phyloP scores from a whole-genome alignment of 2,888 invertebrate genomes.

The Agrilus biguttatus region DNA sequence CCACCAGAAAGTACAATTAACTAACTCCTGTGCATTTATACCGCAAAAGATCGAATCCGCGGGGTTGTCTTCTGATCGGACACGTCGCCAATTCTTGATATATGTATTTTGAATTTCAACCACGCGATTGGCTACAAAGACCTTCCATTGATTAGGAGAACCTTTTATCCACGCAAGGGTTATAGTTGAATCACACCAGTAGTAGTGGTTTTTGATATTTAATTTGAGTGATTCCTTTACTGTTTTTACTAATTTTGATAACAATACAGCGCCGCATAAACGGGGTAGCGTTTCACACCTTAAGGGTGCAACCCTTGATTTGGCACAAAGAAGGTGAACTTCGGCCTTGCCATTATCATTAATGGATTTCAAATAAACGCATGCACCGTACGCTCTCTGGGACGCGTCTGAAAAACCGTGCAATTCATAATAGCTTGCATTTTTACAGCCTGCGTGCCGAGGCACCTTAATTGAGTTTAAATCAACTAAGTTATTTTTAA shows the following conservation, averaged over 20 bases:
- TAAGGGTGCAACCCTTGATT: constrained; percentile 7
- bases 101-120: constrained; percentile 13
- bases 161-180: constrained; percentile 4
- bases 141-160: constrained; percentile 6
- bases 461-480: constrained; percentile 7
- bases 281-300: constrained; percentile 12
- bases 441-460: constrained; percentile 2
- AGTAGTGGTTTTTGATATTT: constrained; percentile 1
- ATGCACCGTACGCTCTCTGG: constrained; percentile 4
- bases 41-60: constrained; percentile 19
- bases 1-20: constrained; percentile 6
- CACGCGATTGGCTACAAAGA: constrained; percentile 16
- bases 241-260: constrained; percentile 9
- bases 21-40: neutral
- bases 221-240: constrained; percentile 5
- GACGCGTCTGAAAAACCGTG: constrained; percentile 12
- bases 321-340: constrained; percentile 5
- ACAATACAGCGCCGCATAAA: constrained; percentile 14
- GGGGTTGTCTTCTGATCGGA: constrained; percentile 14
- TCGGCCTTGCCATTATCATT: neutral
- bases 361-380: constrained; percentile 4
- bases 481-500: constrained; percentile 2
- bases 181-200: constrained; percentile 9
- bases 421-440: constrained; percentile 5
- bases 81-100: constrained; percentile 13